phyloP scores from a whole-genome alignment of 2,888 invertebrate species.

The Allygus modestus region DNA sequence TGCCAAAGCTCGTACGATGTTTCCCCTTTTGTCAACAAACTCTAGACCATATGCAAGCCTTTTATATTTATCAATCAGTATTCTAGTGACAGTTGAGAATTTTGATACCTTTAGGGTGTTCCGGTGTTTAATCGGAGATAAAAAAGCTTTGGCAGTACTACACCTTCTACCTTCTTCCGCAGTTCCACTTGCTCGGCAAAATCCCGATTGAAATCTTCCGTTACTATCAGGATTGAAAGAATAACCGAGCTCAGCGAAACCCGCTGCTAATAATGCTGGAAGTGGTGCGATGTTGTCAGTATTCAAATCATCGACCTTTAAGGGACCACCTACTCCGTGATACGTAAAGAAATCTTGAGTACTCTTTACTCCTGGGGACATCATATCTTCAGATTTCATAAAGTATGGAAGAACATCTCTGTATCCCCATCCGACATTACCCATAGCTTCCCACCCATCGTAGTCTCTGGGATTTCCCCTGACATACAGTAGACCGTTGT shows the following conservation, averaged over 20 bases:
- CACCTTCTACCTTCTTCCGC: constrained; percentile 18
- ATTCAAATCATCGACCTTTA: constrained; percentile 80
- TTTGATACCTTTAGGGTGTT: constrained; percentile 10
- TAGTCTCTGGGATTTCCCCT: constrained; percentile 24
- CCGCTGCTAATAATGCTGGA: constrained; percentile 72
- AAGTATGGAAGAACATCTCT: constrained; percentile 69
- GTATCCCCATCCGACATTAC: constrained; percentile 70
- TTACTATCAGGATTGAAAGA: constrained; percentile 71
- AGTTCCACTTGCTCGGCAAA: neutral
- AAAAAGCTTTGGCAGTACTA: constrained; percentile 45
- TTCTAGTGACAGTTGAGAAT: constrained; percentile 79
- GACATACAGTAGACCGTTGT: constrained; percentile 21
- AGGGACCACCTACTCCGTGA: constrained; percentile 82
- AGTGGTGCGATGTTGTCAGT: constrained; percentile 76
- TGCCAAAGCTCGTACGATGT: constrained; percentile 76
- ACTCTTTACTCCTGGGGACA: constrained; percentile 65
- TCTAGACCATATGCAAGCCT: constrained; percentile 78
- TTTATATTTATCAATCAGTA: constrained; percentile 76
- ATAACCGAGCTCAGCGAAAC: constrained; percentile 78
- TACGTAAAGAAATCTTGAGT: constrained; percentile 73
- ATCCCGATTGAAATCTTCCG: constrained; percentile 63
- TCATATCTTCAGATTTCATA: constrained; percentile 68
- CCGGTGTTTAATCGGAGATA: neutral
- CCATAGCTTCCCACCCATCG: neutral
- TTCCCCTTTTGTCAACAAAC: constrained; percentile 75